Conservation (phyloP, 1,140 invertebrate genomes). For the Camponotus floridanus region DNA sequence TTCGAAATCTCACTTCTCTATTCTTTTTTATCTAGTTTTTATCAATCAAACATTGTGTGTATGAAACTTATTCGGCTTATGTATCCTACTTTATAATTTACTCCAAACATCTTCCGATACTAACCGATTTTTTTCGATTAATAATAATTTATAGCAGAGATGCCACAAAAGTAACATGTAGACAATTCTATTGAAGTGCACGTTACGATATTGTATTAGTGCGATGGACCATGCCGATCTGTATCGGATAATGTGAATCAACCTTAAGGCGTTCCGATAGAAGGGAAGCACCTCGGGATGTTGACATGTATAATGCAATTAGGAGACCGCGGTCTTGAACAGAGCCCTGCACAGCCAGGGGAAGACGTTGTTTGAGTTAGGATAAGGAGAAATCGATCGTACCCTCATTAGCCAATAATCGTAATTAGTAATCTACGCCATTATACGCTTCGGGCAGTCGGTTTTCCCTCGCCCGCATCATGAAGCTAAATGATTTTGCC, state of each 20-base stretch:
- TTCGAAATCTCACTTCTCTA: too few species aligned
- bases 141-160: too few species aligned
- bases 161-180: too few species aligned
- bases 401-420: conserved; percentile 79
- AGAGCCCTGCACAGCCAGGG: conserved; percentile 53
- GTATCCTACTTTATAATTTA: too few species aligned
- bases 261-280: conserved; percentile 24
- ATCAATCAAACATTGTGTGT: too few species aligned
- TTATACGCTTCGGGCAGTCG: conserved; percentile 73
- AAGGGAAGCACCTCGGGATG: conserved; percentile 68
- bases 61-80: too few species aligned
- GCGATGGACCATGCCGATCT: background rate
- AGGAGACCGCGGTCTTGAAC: conserved; percentile 70
- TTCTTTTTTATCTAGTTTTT: too few species aligned
- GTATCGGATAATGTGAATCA: conserved; percentile 37
- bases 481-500: conserved; percentile 61
- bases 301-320: conserved; percentile 78
- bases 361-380: conserved; percentile 64
- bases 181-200: background rate
- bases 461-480: conserved; percentile 64
- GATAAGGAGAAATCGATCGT: conserved; percentile 68
- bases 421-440: conserved; percentile 81
- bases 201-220: background rate
- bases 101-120: too few species aligned
- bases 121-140: too few species aligned